Base-by-base conservation (phyloP, 2,797 vertebrate species). In the Trachurus trachurus region DNA sequence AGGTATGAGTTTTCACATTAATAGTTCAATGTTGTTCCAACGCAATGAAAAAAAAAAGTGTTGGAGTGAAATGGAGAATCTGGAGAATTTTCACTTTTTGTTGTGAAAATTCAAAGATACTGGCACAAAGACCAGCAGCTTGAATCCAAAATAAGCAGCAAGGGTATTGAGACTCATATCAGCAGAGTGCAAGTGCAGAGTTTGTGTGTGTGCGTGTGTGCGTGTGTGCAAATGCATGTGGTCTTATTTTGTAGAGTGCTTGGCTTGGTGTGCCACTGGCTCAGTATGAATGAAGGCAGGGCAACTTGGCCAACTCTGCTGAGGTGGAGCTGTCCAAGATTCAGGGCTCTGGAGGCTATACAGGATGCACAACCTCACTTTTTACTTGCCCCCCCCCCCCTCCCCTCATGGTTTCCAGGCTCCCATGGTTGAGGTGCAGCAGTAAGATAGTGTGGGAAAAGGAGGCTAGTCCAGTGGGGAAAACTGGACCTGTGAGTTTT, bases 271-370 rank as follows among this genome's bases (percentile, higher is more conserved):
- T 31, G 71, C 75, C 63, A 71, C 69, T 90, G 88, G 88, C 87
- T 88, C 66, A 16, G 77, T 80, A 65, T 93, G 88, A 90, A 89
- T 90, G 78, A 90, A 89, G 64, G 29, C 78, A 79, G 78, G 76
- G 78, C 78, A 64, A 66, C 70, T 84, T 77, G 88, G 87, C 84
- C 66, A 54, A 66, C 73, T 84, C 57, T 72, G 62, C 62, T 0
- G 74, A 75, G 67, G 71, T 81, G 78, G 84, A 88, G 76, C 83
- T 62, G 66, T 89, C 89, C 88, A 88, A 86, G 81, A 86, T 77
- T 85, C 69, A 52, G 72, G 67, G 71, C 81, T 26, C 26, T 81
- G 57, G 69, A 53, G 76, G 81, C 76, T 68, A 61, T 77, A 26
- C 16, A 54, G 79, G 68, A 82, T 69, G 44, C 81, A 77, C 71